Evolutionary conservation across 2,888 invertebrate genomes (phyloP).

Genomic region (Protophormia terraenovae): DNA sequence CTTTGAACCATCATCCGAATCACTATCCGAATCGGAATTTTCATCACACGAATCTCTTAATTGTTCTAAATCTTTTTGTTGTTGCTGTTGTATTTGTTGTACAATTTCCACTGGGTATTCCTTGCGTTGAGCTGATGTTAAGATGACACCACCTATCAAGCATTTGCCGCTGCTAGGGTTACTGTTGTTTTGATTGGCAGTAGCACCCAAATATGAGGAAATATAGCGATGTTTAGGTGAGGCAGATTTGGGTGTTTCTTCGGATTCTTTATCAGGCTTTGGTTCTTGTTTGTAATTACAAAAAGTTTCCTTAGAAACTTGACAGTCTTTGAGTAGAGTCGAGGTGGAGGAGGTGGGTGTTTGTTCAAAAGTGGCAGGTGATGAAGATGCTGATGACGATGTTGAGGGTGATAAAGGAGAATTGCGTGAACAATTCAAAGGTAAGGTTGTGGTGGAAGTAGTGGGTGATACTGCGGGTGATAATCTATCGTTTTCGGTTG

Average conservation of each 20-base stretch:
- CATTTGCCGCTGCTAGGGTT: conserved; percentile 84
- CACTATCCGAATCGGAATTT: conserved; percentile 72
- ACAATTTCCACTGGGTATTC: conserved; percentile 84
- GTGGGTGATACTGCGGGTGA: conserved; percentile 61
- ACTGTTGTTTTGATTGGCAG: background rate
- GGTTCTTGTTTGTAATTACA: conserved; percentile 67
- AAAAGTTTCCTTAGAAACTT: conserved; percentile 64
- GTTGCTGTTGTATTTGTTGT: conserved; percentile 60
- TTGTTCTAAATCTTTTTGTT: conserved; percentile 25
- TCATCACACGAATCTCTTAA: conserved; percentile 45
- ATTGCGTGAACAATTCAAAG: conserved; percentile 39
- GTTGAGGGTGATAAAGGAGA: conserved; percentile 62
- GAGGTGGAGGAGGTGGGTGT: background rate
- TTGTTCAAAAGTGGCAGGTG: conserved; percentile 28
- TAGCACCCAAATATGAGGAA: conserved; percentile 89
- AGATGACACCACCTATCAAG: conserved; percentile 90
- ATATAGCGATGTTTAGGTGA: conserved; percentile 85
- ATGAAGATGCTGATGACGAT: conserved; percentile 37
- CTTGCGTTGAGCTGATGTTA: conserved; percentile 91
- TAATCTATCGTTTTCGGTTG: conserved; percentile 67
- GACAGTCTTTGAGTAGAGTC: conserved; percentile 72
- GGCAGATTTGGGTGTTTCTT: conserved; percentile 60
- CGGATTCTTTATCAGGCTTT: conserved; percentile 55
- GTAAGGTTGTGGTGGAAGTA: conserved; percentile 41
- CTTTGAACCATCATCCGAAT: conserved; percentile 83